These are phyloP conservation scores for Chrysemys picta DNA, from an alignment of 2,113 vertebrate species.

Conservation along the genomic window DNA sequence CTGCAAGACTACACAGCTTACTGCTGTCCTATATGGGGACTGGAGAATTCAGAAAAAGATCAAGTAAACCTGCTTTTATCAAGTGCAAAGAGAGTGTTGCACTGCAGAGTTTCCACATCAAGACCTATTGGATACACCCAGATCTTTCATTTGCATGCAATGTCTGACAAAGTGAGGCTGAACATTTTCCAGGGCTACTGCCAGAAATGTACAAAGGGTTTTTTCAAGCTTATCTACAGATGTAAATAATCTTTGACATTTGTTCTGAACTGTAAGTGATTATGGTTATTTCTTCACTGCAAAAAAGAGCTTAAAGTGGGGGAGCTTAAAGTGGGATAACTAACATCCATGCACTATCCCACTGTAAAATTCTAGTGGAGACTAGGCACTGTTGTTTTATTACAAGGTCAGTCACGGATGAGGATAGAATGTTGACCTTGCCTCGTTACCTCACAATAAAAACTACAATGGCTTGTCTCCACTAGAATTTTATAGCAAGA, in stretches of 20 bases:
- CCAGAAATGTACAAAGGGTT: neutral
- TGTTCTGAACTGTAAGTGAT: neutral
- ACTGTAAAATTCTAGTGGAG: neutral
- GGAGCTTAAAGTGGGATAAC: neutral
- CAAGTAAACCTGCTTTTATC: neutral
- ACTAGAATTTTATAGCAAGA: neutral
- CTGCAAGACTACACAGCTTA: neutral
- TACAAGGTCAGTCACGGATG: neutral
- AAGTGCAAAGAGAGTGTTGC: neutral
- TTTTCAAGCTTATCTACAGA: neutral
- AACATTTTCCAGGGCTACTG: neutral
- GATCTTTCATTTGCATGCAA: neutral
- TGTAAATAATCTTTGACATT: neutral
- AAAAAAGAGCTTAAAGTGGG: neutral
- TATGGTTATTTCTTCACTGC: neutral
- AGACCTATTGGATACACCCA: neutral
- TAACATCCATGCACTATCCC: neutral
- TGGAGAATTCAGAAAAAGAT: neutral
- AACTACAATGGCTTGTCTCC: neutral
- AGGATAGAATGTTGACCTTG: neutral
- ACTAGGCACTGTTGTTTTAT: neutral
- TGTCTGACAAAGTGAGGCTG: neutral
- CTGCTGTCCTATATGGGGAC: neutral
- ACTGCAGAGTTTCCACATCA: neutral
- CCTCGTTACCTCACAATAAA: neutral